Evolutionary conservation across 1,140 invertebrate genomes (phyloP).

Genomic region (Hycleus cichorii): DNA sequence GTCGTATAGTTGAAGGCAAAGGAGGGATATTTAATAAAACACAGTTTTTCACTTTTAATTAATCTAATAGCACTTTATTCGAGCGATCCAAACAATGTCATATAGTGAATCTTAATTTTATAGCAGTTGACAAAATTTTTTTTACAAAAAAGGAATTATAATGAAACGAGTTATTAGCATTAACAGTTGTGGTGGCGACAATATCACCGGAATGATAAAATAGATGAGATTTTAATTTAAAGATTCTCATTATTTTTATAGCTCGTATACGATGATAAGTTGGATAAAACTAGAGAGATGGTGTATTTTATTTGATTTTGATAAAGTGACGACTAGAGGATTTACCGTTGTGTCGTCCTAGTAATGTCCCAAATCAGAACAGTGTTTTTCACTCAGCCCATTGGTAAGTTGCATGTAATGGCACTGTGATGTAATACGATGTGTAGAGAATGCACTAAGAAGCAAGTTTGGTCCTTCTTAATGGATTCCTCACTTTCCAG

Average conservation of each 20-base stretch:
- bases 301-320: too few relatives aligned
- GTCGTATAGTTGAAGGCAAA: conserved; percentile 1
- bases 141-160: conserved; percentile 18
- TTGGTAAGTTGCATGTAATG: conserved; percentile 14
- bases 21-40: conserved; percentile 22
- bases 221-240: too few relatives aligned
- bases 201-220: too few relatives aligned
- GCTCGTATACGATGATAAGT: too few relatives aligned
- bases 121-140: conserved; percentile 37
- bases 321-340: too few relatives aligned
- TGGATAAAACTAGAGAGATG: too few relatives aligned
- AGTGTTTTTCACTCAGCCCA: neutral
- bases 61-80: conserved; percentile 34
- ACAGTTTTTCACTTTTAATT: conserved; percentile 37
- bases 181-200: too few relatives aligned
- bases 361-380: too few relatives aligned
- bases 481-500: conserved; percentile 25
- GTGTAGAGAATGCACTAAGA: conserved; percentile 23
- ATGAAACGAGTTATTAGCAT: neutral
- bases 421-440: conserved; percentile 19
- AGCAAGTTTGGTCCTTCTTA: conserved; percentile 17
- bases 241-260: too few relatives aligned
- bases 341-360: too few relatives aligned
- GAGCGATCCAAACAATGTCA: conserved; percentile 34
- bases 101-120: conserved; percentile 35